Percentiles rank a stretch among this genome's conserved stretches.
These are phyloP conservation scores for Rhagologus leucostigma DNA, from an alignment of 2,113 vertebrate genomes.

Conservation along the genomic window DNA sequence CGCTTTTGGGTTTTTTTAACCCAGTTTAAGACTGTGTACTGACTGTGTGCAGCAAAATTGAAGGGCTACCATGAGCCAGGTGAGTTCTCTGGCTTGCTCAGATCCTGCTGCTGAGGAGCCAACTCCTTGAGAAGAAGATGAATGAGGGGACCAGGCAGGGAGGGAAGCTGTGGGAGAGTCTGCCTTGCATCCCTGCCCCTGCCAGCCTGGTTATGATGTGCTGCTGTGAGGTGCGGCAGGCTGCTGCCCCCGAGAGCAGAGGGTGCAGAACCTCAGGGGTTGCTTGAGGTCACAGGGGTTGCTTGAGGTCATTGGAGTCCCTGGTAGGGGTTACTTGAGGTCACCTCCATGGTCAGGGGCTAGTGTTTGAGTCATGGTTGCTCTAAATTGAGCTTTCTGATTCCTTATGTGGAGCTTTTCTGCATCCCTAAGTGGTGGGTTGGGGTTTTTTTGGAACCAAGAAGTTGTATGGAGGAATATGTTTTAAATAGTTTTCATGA, in stretches of 20 bases:
- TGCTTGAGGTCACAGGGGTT: background rate
- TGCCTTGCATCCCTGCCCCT: fast-evolving
- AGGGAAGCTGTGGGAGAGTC: background rate
- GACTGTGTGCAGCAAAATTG: background rate
- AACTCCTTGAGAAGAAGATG: background rate
- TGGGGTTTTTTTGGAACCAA: background rate
- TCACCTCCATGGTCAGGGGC: too few relatives aligned
- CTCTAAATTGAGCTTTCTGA: background rate
- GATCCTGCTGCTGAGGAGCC: background rate
- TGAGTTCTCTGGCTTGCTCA: background rate
- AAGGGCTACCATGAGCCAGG: fast-evolving
- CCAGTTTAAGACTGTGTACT: background rate
- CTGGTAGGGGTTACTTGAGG: background rate
- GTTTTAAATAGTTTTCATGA: background rate
- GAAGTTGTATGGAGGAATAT: background rate
- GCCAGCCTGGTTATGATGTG: background rate
- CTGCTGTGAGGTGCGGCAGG: background rate
- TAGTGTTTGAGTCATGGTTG: background rate
- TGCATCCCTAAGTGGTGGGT: background rate
- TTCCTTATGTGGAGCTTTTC: background rate
- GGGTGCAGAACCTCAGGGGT: background rate
- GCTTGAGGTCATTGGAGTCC: too few relatives aligned
- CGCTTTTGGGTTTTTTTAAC: constrained; percentile 10
- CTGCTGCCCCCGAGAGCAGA: background rate
- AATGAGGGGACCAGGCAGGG: background rate